Evolutionary conservation across 2,888 invertebrate species (phyloP).

Genomic region (Iphiclides podalirius): DNA sequence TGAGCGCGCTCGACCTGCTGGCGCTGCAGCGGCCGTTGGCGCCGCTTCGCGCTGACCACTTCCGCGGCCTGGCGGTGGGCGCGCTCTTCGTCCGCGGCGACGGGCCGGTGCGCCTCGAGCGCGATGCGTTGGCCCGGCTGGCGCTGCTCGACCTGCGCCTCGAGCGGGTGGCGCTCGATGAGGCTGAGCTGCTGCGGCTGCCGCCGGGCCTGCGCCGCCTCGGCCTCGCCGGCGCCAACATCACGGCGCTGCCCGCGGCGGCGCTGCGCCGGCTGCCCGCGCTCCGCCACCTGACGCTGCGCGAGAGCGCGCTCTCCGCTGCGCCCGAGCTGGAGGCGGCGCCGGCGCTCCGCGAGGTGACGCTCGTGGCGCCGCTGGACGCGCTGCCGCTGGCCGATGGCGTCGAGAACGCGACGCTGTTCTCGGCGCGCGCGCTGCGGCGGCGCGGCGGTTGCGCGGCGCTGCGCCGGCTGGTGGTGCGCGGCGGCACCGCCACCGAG

Average conservation of each 20-base stretch:
- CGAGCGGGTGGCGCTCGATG: constrained; percentile 16
- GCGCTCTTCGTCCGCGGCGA: constrained; percentile 24
- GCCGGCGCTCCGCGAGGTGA: constrained; percentile 21
- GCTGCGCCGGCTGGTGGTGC: constrained; percentile 21
- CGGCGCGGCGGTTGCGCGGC: constrained; percentile 25
- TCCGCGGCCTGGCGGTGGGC: not conserved
- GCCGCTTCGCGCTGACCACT: constrained; percentile 82
- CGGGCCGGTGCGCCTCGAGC: constrained; percentile 8
- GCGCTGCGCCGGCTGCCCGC: constrained; percentile 25
- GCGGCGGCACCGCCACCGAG: constrained; percentile 2
- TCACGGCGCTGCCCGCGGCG: constrained; percentile 12
- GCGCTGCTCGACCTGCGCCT: constrained; percentile 25
- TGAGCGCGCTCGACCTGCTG: constrained; percentile 76
- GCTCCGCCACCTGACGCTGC: constrained; percentile 23
- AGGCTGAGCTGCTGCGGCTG: constrained; percentile 7
- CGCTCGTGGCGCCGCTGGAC: constrained; percentile 25
- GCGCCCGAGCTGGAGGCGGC: constrained; percentile 23
- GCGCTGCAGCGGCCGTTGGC: constrained; percentile 82
- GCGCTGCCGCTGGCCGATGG: constrained; percentile 21
- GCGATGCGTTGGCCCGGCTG: constrained; percentile 16
- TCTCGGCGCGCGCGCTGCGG: constrained; percentile 1
- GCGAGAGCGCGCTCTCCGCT: constrained; percentile 22
- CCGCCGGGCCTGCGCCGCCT: constrained; percentile 27
- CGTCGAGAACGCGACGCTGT: constrained; percentile 23
- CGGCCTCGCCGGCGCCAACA: constrained; percentile 24